Evolutionary conservation across 2,113 vertebrate species (phyloP), one percentile per base, ranked within the genome.

Genomic region (Eurypyga helias): DNA sequence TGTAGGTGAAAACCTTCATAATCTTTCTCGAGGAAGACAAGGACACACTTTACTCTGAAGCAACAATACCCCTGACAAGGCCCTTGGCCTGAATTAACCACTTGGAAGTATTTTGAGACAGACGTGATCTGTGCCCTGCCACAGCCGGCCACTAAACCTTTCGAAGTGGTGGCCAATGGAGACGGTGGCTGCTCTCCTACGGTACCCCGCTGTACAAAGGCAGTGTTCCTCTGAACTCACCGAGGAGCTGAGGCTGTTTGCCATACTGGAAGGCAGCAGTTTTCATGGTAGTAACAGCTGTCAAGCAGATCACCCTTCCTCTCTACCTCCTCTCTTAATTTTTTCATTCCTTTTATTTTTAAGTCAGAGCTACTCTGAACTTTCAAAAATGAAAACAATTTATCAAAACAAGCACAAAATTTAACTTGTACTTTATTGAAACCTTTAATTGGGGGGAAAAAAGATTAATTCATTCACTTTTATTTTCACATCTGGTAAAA

Each of bases 401-500:
- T 95, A 86, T 90, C 67, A 88, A 90, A 96, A 81, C 64, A 92
- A 66, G 58, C 24, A 83, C 29, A 77, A 88, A 92, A 89, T 90
- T 90, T 80, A 92, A 94, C 34, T 89, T 41, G 36, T 79, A 77
- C 24, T 96, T 96, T 93, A 95, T 41, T 81, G 76, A 75, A 33
- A 38, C 14, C 55, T 83, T 92, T 96, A 93, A 96, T 55, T 75
- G 55, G 79, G 6, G 36, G 48, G 12, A 17, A 81, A 85, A 78
- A 75, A 79, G 80, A 95, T 83, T 9, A 82, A 76, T 94, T 83
- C 3, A 6, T 75, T 90, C 90, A 38, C 79, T 96, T 92, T 92
- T 94, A 94, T 94, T 96, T 95, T 94, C 95, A 96, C 95, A 96
- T 96, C 90, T 96, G 90, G 95, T 96, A 84, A 94, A 94, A 96